Conservation (phyloP, 2,797 vertebrate species). For the Propithecus perrieri region DNA sequence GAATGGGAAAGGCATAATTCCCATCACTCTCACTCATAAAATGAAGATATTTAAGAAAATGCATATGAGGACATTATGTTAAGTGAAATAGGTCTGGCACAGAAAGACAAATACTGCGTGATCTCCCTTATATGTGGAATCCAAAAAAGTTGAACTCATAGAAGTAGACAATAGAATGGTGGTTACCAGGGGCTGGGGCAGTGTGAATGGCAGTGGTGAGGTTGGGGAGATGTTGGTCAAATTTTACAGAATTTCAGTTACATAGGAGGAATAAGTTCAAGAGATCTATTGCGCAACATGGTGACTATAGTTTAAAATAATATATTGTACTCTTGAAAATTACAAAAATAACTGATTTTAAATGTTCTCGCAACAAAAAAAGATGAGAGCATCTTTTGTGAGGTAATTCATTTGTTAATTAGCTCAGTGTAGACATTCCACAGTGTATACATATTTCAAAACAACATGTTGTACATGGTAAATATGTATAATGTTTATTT, state of each 20-base stretch:
- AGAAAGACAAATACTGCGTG: neutral
- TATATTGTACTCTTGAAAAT: neutral
- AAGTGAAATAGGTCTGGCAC: neutral
- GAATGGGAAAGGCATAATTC: neutral
- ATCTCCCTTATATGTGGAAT: neutral
- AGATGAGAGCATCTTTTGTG: neutral
- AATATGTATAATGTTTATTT: neutral
- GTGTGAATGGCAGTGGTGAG: no score
- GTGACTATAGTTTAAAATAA: neutral
- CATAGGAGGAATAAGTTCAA: neutral
- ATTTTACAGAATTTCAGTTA: neutral
- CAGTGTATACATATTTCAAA: neutral
- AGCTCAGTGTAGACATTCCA: neutral
- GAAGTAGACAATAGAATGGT: neutral
- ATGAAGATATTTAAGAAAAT: slow-evolving; percentile 15
- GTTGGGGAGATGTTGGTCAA: neutral
- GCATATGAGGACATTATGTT: neutral
- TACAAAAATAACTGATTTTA: neutral
- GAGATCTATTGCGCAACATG: neutral
- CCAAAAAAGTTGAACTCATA: neutral
- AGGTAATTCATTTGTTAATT: neutral
- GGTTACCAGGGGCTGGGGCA: neutral
- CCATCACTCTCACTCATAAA: neutral
- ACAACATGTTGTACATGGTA: neutral
- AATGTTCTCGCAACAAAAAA: neutral